A percentile compares a stretch with the other conserved stretches of the same genome.
These are phyloP conservation scores for Molossus molossus DNA, from an alignment of 2,797 vertebrate genomes.

Conservation along the genomic window DNA sequence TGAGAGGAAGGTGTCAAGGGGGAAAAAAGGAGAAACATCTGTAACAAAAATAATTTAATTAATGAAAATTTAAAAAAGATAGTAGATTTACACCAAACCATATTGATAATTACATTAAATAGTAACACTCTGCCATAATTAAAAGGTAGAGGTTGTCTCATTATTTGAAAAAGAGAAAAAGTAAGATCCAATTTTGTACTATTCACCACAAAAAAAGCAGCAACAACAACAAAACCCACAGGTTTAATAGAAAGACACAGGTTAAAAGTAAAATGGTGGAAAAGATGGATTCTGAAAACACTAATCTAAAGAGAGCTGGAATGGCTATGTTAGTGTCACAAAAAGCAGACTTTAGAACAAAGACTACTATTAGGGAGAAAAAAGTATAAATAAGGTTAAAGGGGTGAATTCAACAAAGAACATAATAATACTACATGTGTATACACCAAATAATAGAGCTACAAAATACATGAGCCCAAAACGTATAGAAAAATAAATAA, in stretches of 20 bases:
- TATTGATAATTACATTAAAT: not conserved
- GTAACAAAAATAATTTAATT: too few species aligned
- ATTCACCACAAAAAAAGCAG: not conserved
- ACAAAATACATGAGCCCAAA: not conserved
- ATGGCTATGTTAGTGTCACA: not conserved
- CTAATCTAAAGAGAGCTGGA: not conserved
- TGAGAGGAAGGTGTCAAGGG: too few species aligned
- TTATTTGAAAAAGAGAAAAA: not conserved
- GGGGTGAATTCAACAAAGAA: not conserved
- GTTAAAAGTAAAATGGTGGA: constrained; percentile 53
- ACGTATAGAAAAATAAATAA: not conserved
- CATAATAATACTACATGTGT: not conserved
- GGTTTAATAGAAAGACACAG: constrained; percentile 10
- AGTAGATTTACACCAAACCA: not conserved
- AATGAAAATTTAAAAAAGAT: not conserved
- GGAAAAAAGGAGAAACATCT: too few species aligned
- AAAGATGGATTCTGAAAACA: not conserved
- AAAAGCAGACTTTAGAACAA: constrained; percentile 6
- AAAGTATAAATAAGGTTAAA: not conserved
- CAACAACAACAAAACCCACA: not conserved
- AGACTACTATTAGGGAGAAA: not conserved
- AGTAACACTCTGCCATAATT: not conserved
- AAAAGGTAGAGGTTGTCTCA: not conserved
- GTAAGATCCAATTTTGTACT: not conserved
- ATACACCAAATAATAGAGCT: not conserved